Base-by-base conservation (phyloP, 2,888 invertebrate species). In the Drosophila buzzatii region DNA sequence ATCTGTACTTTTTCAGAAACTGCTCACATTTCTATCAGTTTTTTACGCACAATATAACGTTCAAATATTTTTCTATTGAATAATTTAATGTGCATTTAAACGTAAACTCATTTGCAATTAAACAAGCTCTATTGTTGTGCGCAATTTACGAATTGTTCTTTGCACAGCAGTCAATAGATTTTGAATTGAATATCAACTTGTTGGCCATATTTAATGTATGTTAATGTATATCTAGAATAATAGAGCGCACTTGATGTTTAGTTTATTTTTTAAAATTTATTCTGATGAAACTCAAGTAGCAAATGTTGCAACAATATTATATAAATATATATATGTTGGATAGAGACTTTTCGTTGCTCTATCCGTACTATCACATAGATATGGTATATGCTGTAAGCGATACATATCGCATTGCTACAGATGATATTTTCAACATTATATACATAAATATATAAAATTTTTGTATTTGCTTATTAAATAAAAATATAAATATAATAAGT, bases 71-170 rank as follows among this genome's bases (percentile, higher is more conserved):
- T 27, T 12, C 18, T 14, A 31, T n/a, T 31, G 31, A 4, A 55
- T 41, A 55, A 31, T 41, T 55, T 2, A 55, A 55, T 41, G 27
- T 55, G 41, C 31, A 4, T 41, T 55, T 18, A 10, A 39, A 7
- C 23, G 14, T 35, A 10, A 27, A 35, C 10, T 35, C 23, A 33
- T 45, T 31, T 42, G 23, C 39, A 20, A 55, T 33, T 58, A 51
- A 51, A 20, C 31, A n/a, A n/a, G 23, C 33, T 42, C 23, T 16
- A 60, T 70, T 70, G 47, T 71, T 66, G 51, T 44, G 66, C 60
- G 44, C 10, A 39, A 68, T 51, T 31, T 35, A 49, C 42, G 10
- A 44, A 33, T 58, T 61, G 23, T 14, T 45, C 14, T n/a, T 3
- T n/a, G 23, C 20, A 12, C 3, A 20, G 20, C 6, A 31, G 2